Evolutionary conservation across 2,797 vertebrate genomes (phyloP).

Genomic region (Pipistrellus pygmaeus): DNA sequence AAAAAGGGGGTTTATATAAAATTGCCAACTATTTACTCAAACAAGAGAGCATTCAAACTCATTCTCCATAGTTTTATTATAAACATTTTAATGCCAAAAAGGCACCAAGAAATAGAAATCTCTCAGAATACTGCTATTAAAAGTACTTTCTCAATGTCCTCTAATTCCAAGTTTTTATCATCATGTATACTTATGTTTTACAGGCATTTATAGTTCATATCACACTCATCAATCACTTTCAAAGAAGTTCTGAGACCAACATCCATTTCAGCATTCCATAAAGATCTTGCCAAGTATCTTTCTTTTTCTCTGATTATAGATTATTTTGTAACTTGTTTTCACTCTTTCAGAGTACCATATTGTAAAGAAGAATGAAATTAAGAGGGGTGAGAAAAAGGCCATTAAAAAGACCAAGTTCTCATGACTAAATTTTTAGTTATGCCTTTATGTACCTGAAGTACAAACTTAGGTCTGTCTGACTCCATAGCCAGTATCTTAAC

Average conservation of each 20-base stretch:
- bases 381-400: neutral
- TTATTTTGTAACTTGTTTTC: conserved; percentile 48
- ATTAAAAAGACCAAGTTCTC: neutral
- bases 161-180: neutral
- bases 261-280: neutral
- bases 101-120: neutral
- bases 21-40: neutral
- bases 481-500: neutral
- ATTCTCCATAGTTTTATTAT: conserved; percentile 16
- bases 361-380: neutral
- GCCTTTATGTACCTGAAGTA: conserved; percentile 12
- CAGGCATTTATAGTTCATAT: conserved; percentile 4
- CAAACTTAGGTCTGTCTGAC: conserved; percentile 17
- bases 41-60: conserved; percentile 33
- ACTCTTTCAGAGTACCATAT: neutral
- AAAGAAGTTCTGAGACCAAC: conserved; percentile 16
- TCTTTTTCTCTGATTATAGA: conserved; percentile 31
- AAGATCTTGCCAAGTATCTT: neutral
- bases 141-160: conserved; percentile 49
- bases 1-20: neutral
- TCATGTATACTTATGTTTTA: conserved; percentile 16
- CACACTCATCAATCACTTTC: neutral
- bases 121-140: conserved; percentile 9
- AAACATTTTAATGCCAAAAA: conserved; percentile 59
- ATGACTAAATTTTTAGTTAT: conserved; percentile 33